A percentile compares a stretch with the other conserved stretches of the same genome.
Evolutionary conservation across 1,140 invertebrate genomes (phyloP).

Genomic region (Caenorhabditis latens): DNA sequence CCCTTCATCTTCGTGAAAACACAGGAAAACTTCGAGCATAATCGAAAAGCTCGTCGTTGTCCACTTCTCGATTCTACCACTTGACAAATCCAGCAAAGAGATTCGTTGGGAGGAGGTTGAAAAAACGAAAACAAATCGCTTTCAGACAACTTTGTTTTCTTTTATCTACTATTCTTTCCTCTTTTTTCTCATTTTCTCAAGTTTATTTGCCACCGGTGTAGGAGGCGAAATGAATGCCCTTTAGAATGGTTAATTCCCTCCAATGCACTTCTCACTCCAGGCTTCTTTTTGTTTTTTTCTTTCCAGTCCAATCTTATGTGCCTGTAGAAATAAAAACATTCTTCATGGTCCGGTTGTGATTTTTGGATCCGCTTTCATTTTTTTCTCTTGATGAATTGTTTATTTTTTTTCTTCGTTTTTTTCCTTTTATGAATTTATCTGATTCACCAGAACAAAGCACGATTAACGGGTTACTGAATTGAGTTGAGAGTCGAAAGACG

Average conservation of each 20-base stretch:
- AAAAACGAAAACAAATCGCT: slow-evolving; percentile 18
- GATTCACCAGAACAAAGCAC: background rate
- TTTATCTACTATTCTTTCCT: background rate
- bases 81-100: background rate
- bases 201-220: background rate
- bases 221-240: background rate
- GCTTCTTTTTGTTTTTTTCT: too few species aligned
- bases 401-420: background rate
- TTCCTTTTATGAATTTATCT: background rate
- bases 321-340: background rate
- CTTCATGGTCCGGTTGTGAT: too few species aligned
- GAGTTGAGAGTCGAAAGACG: background rate
- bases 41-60: background rate
- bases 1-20: background rate
- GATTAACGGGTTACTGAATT: background rate
- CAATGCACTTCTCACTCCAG: too few species aligned
- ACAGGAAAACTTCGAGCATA: background rate
- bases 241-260: background rate
- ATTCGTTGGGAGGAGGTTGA: too few species aligned
- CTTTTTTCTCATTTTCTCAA: background rate
- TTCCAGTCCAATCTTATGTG: too few species aligned
- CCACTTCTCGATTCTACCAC: background rate
- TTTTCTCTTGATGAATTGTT: background rate
- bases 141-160: slow-evolving; percentile 22
- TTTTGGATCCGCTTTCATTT: background rate